Percentiles rank a stretch among this genome's conserved stretches.
These are phyloP conservation scores for Propithecus coquereli DNA, from an alignment of 2,113 vertebrate genomes.

Conservation along the genomic window DNA sequence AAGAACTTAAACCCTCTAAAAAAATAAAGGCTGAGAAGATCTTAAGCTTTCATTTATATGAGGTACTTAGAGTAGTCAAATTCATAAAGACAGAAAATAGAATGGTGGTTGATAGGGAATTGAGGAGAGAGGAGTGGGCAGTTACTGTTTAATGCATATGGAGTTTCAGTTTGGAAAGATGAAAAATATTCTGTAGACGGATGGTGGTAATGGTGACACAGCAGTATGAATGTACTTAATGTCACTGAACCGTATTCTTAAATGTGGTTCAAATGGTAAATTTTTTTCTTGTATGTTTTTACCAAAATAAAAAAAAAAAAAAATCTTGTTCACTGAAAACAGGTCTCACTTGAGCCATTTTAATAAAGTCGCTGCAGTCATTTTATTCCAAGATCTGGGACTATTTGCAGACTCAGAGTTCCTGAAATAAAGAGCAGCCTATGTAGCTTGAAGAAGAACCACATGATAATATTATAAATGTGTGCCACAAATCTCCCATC, in stretches of 20 bases:
- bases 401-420: background rate
- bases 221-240: background rate
- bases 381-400: background rate
- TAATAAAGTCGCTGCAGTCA: background rate
- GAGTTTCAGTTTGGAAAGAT: background rate
- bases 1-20: background rate
- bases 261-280: background rate
- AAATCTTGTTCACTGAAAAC: background rate
- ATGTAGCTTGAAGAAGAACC: background rate
- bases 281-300: background rate
- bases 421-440: background rate
- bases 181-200: background rate
- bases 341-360: background rate
- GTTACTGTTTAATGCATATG: background rate
- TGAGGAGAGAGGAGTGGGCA: accelerated
- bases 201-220: background rate
- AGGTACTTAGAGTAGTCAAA: background rate
- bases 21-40: background rate
- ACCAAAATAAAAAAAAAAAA: background rate
- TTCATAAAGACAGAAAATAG: background rate
- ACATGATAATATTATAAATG: background rate
- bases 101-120: background rate
- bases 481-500: background rate
- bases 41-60: background rate
- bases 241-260: background rate